Base-by-base conservation (phyloP, 2,113 vertebrate genomes). In the Hippoglossus stenolepis region DNA sequence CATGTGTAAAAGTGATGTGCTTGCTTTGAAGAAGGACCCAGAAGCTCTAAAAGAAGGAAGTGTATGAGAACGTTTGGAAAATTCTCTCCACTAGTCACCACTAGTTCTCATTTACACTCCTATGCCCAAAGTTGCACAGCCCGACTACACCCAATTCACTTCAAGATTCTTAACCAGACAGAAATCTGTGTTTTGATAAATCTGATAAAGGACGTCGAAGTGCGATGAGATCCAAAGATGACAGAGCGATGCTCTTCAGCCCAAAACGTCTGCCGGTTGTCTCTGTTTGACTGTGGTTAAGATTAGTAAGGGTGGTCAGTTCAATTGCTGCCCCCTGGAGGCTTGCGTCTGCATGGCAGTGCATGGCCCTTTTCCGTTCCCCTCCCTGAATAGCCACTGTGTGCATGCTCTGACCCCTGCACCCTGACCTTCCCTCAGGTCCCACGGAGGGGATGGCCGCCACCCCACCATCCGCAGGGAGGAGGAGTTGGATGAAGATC, bases 381-480 rank as follows among this genome's bases (percentile, higher is more conserved):
- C 21, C 9, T 18, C 10, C 5, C 21, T 38, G 43, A 69, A 13
- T 5, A 28, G 66, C 26, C 21, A 47, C 53, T 26, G 17, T n/a
- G 31, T 47, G 11, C 38, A 4, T 0, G 1, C 6, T 21, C 43
- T 89, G 53, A 89, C 43, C 23, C 40, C 20, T 83, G 43, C 75
- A 3, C 31, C 49, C 67, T 70, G 35, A 82, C 65, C 63, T 71
- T 70, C 23, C 43, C 28, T 43, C 91, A 99, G 98, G 90, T 96
- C 97, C n/a, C 95, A 97, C 3, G 93, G 94, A 3, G 96, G 96
- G 35, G 96, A 97, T 18, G 93, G 95, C 43, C 94, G 84, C 58
- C 90, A 94, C 53, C 96, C 98, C 1, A 97, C 96, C 20, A 98
- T 99, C 90, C 93, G 96, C 72, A 93, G 95, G n/a, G 97, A 99